Evolutionary conservation across 1,140 invertebrate species (phyloP).

Genomic region (Drosophila sturtevanti): DNA sequence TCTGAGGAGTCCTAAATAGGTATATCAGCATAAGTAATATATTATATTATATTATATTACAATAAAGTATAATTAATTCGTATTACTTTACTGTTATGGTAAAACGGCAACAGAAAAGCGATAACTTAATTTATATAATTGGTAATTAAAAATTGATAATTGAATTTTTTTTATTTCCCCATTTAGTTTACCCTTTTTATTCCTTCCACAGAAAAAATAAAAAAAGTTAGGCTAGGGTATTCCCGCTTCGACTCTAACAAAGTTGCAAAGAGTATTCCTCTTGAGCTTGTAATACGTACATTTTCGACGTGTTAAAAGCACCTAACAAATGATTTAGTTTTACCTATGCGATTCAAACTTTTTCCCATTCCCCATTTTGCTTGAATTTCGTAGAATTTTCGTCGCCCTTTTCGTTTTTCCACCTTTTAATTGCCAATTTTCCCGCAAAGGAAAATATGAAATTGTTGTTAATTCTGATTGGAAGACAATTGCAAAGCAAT

Average conservation of each 20-base stretch:
- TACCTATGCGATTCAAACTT: constrained; percentile 17
- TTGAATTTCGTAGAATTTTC: not conserved
- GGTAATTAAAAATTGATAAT: too few relatives aligned
- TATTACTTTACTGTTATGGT: too few relatives aligned
- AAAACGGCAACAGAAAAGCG: too few relatives aligned
- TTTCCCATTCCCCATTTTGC: constrained; percentile 5
- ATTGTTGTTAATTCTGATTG: constrained; percentile 40
- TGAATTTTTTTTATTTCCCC: too few relatives aligned
- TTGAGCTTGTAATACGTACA: constrained; percentile 2
- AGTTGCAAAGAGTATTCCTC: not conserved
- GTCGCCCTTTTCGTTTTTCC: not conserved
- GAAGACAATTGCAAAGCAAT: constrained; percentile 7
- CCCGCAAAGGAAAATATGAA: constrained; percentile 11
- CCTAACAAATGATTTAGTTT: constrained; percentile 22
- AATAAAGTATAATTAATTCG: too few relatives aligned
- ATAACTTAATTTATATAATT: too few relatives aligned
- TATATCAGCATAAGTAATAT: too few relatives aligned
- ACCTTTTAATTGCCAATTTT: constrained; percentile 5
- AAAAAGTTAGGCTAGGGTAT: not conserved
- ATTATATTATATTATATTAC: too few relatives aligned
- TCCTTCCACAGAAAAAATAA: too few relatives aligned
- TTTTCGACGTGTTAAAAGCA: constrained; percentile 64
- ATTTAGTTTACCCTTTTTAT: too few relatives aligned
- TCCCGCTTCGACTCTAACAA: not conserved
- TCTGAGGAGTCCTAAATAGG: too few relatives aligned